phyloP scores from a whole-genome alignment of 2,888 invertebrate species.

The Parnassius mnemosyne region DNA sequence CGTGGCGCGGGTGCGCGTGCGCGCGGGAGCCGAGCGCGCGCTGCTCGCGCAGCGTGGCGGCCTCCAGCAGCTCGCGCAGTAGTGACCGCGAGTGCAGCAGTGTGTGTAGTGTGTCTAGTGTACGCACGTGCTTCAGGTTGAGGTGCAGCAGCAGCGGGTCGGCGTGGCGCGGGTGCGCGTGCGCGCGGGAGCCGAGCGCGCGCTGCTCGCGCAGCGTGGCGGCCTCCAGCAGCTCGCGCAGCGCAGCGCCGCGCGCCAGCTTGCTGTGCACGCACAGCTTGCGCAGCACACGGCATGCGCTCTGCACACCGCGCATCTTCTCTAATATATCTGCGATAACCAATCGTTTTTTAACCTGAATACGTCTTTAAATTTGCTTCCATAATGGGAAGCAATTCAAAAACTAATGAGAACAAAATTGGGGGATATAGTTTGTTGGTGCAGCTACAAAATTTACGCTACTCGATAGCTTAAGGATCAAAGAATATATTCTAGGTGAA shows the following conservation, averaged over 20 bases:
- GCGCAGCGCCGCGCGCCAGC: slow-evolving; percentile 85
- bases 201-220: slow-evolving; percentile 85
- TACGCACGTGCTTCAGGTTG: slow-evolving; percentile 87
- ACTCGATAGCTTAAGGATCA: too few species aligned
- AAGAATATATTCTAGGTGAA: too few species aligned
- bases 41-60: slow-evolving; percentile 85
- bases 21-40: slow-evolving; percentile 85
- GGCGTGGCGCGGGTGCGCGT: slow-evolving; percentile 53
- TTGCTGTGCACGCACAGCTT: slow-evolving; percentile 84
- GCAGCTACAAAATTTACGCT: too few species aligned
- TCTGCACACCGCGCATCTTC: slow-evolving; percentile 83
- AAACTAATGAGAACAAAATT: too few species aligned
- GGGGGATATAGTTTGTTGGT: too few species aligned
- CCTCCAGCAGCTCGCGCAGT: slow-evolving; percentile 86
- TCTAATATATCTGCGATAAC: slow-evolving; percentile 76
- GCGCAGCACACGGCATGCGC: slow-evolving; percentile 82
- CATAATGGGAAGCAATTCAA: too few species aligned
- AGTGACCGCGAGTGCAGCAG: too few species aligned
- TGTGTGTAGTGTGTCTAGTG: too few species aligned
- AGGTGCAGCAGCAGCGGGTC: slow-evolving; percentile 78
- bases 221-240: slow-evolving; percentile 86
- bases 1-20: slow-evolving; percentile 56
- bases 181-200: slow-evolving; percentile 85
- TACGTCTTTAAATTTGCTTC: too few species aligned
- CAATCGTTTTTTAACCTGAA: too few species aligned